Evolutionary conservation across 2,888 invertebrate species (phyloP), one percentile per base, ranked within the genome.

Genomic region (Tetrapedia diversipes): DNA sequence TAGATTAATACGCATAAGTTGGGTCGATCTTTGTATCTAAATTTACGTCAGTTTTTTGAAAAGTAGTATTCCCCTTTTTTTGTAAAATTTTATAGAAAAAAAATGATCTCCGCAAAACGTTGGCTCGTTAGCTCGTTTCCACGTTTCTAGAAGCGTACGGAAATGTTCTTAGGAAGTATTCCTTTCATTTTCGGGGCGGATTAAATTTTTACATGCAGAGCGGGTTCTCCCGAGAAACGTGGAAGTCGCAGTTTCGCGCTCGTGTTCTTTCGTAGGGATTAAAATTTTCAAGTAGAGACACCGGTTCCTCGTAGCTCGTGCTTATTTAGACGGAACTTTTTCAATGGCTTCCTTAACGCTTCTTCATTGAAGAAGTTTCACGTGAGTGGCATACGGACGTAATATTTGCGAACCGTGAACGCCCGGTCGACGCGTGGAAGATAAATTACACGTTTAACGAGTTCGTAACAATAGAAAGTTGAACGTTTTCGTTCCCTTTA

Each of bases 301-400:
- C 37, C 2, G 8, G 22, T 2, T 39, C 41, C 27, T 8, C 7
- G 19, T 4, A 14, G 11, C 27, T n/a, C 8, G 22, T 19, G 65
- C n/a, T 22, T 22, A 43, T 61, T 61, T 61, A 61, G 61, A 14
- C 11, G 16, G 16, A 11, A 61, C 51, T 34, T 61, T 54, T 37
- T 45, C 32, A 34, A 45, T 11, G 34, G 34, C 27, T 61, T 43
- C n/a, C 32, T 68, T 53, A 34, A 51, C 41, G 34, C 8, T 32
- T 51, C 27, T 27, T 61, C 39, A 22, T 39, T 32, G 16, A 19
- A 16, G 41, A 27, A 61, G 61, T 61, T 68, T 27, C 16, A 34
- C 51, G 11, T 27, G 41, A 61, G 32, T 14, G 10, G 19, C 27
- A 10, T 8, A 37, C 19, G 14, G 22, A 49, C 53, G 43, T 24